Evolutionary conservation across 2,888 invertebrate genomes (phyloP), one percentile per base, ranked within the genome.

Genomic region (Conus canariensis): DNA sequence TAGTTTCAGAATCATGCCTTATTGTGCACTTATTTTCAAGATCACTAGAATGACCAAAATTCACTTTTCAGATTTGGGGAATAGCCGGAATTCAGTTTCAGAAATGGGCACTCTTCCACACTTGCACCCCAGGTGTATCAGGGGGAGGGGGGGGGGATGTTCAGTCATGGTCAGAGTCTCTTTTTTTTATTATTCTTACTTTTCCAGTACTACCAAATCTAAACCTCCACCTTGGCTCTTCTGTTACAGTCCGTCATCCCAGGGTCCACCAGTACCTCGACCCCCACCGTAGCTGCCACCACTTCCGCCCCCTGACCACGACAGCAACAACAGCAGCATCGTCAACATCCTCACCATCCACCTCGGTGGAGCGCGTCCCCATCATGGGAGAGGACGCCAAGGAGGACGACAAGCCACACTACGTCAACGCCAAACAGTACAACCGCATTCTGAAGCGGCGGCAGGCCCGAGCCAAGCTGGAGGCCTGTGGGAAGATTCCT

Each of bases 401-500:
- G 22, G 93, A 95, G 25, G 89, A 93, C 83, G 95, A 99, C 96
- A 99, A 99, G 95, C 98, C 99, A 0, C 97, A 99, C 30, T 99
- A 99, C 96, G 99, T 99, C 0, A 99, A 99, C 97, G 99, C 99
- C 56, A 98, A 99, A 95, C 99, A 99, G 96, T 99, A 99, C 97
- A 98, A 99, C 95, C 97, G 99, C 91, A 99, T 99, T 95, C 97
- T 99, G 88, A 99, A 99, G 96, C 97, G 99, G 74, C 97, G 99
- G 85, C 98, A 98, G 94, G 99, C 99, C 0, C 96, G 99, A 88
- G 99, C 99, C 5, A 99, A 98, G 96, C 97, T 99, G 85, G 99
- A 99, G 96, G 98, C 98, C 3, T 98, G 98, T 95, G 99, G 99
- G 45, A 98, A 99, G 22, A 99, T 99, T 96, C 99, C 99, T 6